These are phyloP conservation scores for Noctuana brunneofusca DNA, from an alignment of 2,888 invertebrate genomes.

Conservation along the genomic window DNA sequence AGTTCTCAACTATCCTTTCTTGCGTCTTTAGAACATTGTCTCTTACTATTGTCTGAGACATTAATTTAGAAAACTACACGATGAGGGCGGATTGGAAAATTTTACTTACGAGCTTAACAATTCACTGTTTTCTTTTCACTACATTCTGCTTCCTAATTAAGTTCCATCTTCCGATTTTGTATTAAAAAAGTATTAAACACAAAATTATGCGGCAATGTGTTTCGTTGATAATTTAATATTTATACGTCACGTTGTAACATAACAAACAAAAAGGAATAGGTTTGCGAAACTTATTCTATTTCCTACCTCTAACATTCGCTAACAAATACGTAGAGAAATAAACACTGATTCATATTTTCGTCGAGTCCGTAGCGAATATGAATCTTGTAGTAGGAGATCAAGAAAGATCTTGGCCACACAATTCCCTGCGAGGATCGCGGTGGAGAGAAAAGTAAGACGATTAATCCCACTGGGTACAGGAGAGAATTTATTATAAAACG, in stretches of 20 bases:
- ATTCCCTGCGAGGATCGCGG: conserved; percentile 76
- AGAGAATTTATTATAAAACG: conserved; percentile 79
- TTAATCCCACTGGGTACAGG: conserved; percentile 75
- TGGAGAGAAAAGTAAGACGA: conserved; percentile 79
- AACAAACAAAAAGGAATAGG: conserved; percentile 26
- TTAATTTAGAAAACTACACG: conserved; percentile 20
- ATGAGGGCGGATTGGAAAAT: background rate
- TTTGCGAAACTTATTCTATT: conserved; percentile 26
- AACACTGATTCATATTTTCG: conserved; percentile 34
- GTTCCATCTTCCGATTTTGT: too few relatives aligned
- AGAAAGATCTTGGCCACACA: conserved; percentile 66
- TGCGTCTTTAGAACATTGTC: conserved; percentile 54
- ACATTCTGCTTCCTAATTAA: too few relatives aligned
- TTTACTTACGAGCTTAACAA: background rate
- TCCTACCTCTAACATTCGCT: conserved; percentile 21
- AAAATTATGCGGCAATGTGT: too few relatives aligned
- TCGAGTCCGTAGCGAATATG: conserved; percentile 42
- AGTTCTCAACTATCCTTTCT: conserved; percentile 65
- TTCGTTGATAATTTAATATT: conserved; percentile 10
- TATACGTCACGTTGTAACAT: conserved; percentile 10
- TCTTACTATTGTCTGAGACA: conserved; percentile 51
- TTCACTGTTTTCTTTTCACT: background rate
- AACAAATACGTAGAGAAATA: conserved; percentile 31
- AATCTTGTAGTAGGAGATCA: conserved; percentile 54
- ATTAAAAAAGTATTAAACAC: too few relatives aligned